These are phyloP conservation scores for Adelognathus sp. DNA, from an alignment of 2,888 invertebrate genomes.

Conservation along the genomic window DNA sequence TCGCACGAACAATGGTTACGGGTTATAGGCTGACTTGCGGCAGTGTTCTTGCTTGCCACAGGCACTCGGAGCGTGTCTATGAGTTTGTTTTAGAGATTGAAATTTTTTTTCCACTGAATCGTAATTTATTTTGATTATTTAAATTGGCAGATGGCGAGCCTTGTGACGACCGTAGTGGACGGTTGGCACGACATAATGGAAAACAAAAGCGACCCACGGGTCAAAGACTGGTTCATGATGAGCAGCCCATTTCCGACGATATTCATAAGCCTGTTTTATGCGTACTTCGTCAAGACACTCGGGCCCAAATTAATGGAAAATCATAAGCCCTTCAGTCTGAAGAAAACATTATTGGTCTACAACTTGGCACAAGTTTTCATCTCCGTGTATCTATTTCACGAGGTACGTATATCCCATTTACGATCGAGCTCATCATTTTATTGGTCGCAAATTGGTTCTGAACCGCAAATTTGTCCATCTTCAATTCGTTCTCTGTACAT, in stretches of 20 bases:
- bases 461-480: no score
- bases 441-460: no score
- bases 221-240: conserved; percentile 91
- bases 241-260: conserved; percentile 91
- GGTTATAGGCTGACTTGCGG: background rate
- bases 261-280: conserved; percentile 88
- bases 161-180: conserved; percentile 84
- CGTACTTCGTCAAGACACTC: conserved; percentile 88
- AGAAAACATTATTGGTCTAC: conserved; percentile 89
- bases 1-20: no score
- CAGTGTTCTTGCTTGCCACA: background rate
- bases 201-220: conserved; percentile 92
- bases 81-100: background rate
- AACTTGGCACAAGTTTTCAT: conserved; percentile 92
- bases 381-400: conserved; percentile 88
- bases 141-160: conserved; percentile 83
- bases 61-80: no score
- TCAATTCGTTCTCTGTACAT: no score
- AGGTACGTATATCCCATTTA: conserved; percentile 82
- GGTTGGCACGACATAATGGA: conserved; percentile 91
- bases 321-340: conserved; percentile 91
- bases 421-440: no score
- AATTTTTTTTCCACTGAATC: conserved; percentile 9
- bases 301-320: conserved; percentile 94
- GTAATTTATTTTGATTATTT: conserved; percentile 54